Conservation (phyloP, 2,888 invertebrate species). For the Yponomeuta cagnagella region DNA sequence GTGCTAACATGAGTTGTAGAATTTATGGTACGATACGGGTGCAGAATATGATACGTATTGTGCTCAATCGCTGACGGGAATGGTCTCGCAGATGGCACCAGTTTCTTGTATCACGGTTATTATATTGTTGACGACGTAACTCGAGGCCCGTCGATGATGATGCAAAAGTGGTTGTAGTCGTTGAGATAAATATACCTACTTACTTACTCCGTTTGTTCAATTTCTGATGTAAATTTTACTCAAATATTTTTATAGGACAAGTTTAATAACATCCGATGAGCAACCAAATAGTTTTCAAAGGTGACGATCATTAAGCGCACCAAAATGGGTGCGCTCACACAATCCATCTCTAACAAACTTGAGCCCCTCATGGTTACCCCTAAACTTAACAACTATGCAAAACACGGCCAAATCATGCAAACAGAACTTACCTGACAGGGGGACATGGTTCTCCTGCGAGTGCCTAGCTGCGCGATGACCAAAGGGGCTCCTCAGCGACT, state of each 20-base stretch:
- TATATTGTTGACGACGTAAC: not conserved
- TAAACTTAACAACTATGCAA: conserved; percentile 46
- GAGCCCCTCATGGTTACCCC: conserved; percentile 23
- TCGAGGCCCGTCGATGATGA: not conserved
- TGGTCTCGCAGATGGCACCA: not conserved
- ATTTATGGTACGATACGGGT: not conserved
- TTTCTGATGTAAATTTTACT: no score
- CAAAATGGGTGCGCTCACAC: not conserved
- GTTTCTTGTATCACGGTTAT: not conserved
- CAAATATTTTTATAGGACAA: no score
- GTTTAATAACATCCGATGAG: no score
- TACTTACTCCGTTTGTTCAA: no score
- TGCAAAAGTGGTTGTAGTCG: not conserved
- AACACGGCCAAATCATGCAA: conserved; percentile 22
- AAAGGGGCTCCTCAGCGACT: conserved; percentile 86
- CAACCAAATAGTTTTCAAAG: no score
- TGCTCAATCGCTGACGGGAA: not conserved
- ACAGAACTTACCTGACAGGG: conserved; percentile 79
- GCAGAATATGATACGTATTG: not conserved
- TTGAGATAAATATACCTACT: not conserved
- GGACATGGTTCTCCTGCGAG: conserved; percentile 78
- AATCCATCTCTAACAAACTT: not conserved
- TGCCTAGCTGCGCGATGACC: conserved; percentile 68
- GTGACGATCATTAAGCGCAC: not conserved
- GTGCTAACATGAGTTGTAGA: conserved; percentile 17